Percentiles rank a stretch among this genome's conserved stretches.
Conservation (phyloP, 2,797 vertebrate species). For the Scarus forsteni region DNA sequence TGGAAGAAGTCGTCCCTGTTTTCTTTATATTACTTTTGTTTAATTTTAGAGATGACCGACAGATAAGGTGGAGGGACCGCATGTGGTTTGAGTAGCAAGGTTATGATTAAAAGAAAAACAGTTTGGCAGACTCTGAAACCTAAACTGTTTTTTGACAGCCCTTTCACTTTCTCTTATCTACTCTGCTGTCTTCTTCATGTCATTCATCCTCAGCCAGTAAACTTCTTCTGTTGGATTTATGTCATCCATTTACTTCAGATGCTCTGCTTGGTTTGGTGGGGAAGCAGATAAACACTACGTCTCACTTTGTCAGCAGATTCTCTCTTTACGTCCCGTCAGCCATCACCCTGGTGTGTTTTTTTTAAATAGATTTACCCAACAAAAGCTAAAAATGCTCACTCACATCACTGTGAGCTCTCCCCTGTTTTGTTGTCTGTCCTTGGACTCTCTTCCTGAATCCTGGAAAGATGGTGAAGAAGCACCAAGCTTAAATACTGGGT, state of each 20-base stretch:
- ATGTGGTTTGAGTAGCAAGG: neutral
- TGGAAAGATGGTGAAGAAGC: slow-evolving; percentile 22
- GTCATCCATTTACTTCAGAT: neutral
- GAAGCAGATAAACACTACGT: slow-evolving; percentile 5
- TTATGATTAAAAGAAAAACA: neutral
- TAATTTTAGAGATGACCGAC: too few species aligned
- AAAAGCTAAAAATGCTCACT: neutral
- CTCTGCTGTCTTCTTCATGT: neutral
- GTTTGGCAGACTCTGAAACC: neutral
- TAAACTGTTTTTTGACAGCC: neutral
- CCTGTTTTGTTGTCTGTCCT: neutral
- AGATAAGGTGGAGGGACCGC: too few species aligned
- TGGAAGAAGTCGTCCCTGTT: too few species aligned
- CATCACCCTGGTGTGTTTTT: slow-evolving; percentile 3
- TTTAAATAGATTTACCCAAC: neutral
- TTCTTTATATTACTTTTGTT: too few species aligned
- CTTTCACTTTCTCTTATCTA: neutral
- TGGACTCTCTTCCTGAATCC: slow-evolving; percentile 20
- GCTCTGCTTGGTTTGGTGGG: neutral
- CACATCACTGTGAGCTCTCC: slow-evolving; percentile 2
- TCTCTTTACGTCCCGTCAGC: slow-evolving; percentile 16
- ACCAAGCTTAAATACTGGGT: slow-evolving; percentile 5
- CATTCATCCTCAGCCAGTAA: neutral
- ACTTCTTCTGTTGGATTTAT: slow-evolving; percentile 13
- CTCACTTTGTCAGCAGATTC: slow-evolving; percentile 10